Evolutionary conservation across 2,888 invertebrate genomes (phyloP), one percentile per base, ranked within the genome.

Genomic region (Philereme transversata): DNA sequence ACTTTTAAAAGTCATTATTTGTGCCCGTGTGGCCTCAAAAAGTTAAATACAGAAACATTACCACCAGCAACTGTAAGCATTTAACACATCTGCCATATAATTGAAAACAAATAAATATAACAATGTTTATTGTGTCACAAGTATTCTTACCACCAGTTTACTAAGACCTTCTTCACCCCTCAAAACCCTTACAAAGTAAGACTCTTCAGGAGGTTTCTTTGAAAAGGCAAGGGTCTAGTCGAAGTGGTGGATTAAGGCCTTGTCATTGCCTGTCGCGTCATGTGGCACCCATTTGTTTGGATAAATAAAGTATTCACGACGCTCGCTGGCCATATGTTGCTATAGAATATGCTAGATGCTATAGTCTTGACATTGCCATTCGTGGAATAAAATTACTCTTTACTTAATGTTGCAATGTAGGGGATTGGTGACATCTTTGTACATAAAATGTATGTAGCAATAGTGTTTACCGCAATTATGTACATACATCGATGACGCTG

Each of bases 211-310:
- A 50, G 46, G 46, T 57, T 47, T 34, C 3, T 45, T 47, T 34
- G 8, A 38, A 11, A 47, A 59, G 6, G 35, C 44, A 64, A 41
- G 54, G 80, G 38, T 78, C 82, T 60, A 22, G 4, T 36, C 70
- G 71, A 4, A 33, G 5, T 84, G 82, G 89, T 70, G 55, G 46
- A 53, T 41, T 51, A 60, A 79, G 86, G 66, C 89, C 90, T 90
- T 91, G 90, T 91, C 90, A 88, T 73, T 88, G 81, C 67, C 74
- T 79, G 82, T 78, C 84, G 82, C 87, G 86, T 83, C 90, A 91
- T 91, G 82, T 91, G 90, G 82, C 74, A 72, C 72, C 79, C 89
- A 88, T 87, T 91, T 88, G 90, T 87, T 83, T 84, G 82, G 79
- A 79, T 89, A 88, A 88, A 89, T 90, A 90, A 85, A 86, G 86